Conservation (phyloP, 2,797 vertebrate genomes). For the Falco berigora region DNA sequence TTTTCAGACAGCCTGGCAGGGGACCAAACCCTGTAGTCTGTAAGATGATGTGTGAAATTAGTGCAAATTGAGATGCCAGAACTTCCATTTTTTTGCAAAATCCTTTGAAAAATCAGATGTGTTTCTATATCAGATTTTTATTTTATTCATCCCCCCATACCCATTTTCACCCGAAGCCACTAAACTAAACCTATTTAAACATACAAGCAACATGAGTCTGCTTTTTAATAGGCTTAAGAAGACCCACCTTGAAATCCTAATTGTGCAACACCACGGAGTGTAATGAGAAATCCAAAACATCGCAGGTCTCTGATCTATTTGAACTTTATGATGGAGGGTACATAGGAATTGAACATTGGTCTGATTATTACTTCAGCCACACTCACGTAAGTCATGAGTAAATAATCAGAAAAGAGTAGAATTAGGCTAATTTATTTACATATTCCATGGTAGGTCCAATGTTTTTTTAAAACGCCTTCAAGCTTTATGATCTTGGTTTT, state of each 20-base stretch:
- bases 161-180: neutral
- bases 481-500: neutral
- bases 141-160: neutral
- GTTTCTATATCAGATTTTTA: conserved; percentile 1
- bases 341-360: neutral
- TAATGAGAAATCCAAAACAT: conserved; percentile 1
- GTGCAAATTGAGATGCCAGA: conserved; percentile 53
- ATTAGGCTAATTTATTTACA: neutral
- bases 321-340: neutral
- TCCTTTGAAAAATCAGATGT: conserved; percentile 11
- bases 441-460: neutral
- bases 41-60: conserved; percentile 60
- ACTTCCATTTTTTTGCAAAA: conserved; percentile 4
- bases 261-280: neutral
- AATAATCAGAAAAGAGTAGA: neutral
- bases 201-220: neutral
- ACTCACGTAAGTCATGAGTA: neutral
- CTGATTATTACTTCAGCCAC: neutral
- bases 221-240: conserved; percentile 33
- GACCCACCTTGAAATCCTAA: conserved; percentile 2
- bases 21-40: neutral
- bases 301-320: neutral
- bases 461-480: neutral
- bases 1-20: conserved; percentile 42
- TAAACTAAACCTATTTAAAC: conserved; percentile 34